These are phyloP conservation scores for Corbicula japonica DNA, from an alignment of 2,888 invertebrate genomes.

Conservation along the genomic window DNA sequence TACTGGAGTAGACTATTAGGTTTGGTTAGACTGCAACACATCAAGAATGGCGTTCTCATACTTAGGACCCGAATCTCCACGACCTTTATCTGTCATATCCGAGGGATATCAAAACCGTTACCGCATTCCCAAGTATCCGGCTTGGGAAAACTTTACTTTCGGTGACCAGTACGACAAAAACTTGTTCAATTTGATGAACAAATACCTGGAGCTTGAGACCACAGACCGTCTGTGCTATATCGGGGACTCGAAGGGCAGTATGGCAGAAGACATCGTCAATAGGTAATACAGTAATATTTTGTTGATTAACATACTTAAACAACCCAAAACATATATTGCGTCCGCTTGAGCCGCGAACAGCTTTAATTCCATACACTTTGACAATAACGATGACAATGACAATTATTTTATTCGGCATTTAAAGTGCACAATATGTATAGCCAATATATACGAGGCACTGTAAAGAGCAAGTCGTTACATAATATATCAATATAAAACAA, in stretches of 20 bases:
- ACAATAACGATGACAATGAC: no score
- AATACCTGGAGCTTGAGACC: constrained; percentile 82
- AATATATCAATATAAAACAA: no score
- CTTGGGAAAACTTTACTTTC: constrained; percentile 76
- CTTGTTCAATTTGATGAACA: constrained; percentile 80
- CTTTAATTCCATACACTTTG: not conserved
- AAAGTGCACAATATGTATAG: no score
- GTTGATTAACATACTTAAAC: not conserved
- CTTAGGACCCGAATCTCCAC: constrained; percentile 84
- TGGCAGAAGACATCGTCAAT: constrained; percentile 73
- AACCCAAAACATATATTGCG: not conserved
- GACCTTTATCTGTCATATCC: constrained; percentile 83
- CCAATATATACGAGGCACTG: no score
- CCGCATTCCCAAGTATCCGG: constrained; percentile 73
- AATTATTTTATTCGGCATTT: no score
- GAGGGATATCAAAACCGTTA: constrained; percentile 79
- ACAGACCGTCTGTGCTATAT: constrained; percentile 83
- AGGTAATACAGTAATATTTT: constrained; percentile 22
- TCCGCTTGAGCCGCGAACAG: not conserved
- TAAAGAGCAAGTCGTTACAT: no score
- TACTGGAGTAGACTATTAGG: no score
- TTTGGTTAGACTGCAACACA: no score
- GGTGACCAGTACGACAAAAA: constrained; percentile 80
- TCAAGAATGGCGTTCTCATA: constrained; percentile 77
- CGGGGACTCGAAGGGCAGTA: constrained; percentile 81